These are phyloP conservation scores for Corvus cornix DNA, from an alignment of 2,113 vertebrate species.

Conservation along the genomic window DNA sequence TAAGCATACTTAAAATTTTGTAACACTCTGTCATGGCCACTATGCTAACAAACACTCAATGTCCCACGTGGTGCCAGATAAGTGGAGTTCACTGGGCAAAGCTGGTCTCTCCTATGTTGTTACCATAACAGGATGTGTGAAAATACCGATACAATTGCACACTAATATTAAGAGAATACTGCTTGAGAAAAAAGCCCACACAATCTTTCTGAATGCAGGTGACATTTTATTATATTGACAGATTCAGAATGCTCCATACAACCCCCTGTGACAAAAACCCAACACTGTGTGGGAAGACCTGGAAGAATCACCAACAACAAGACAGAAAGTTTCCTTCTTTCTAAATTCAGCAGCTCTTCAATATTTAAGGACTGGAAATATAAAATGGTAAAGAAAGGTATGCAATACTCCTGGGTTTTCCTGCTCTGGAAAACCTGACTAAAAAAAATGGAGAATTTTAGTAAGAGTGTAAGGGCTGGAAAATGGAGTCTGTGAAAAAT, in stretches of 20 bases:
- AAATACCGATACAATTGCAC: not conserved
- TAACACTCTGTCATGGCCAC: not conserved
- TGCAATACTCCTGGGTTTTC: conserved; percentile 55
- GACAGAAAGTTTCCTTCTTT: conserved; percentile 59
- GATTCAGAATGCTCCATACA: conserved; percentile 58
- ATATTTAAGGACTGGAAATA: conserved; percentile 64
- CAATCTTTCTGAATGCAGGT: conserved; percentile 43
- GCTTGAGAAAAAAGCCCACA: not conserved
- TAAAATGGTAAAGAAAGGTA: conserved; percentile 68
- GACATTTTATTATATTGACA: conserved; percentile 66
- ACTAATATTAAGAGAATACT: not conserved
- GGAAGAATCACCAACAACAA: conserved; percentile 51
- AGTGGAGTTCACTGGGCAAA: not conserved
- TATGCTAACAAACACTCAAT: rapidly evolving
- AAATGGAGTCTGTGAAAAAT: not conserved
- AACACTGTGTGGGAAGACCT: conserved; percentile 12
- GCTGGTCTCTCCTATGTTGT: not conserved
- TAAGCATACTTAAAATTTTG: not conserved
- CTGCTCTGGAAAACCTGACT: conserved; percentile 48
- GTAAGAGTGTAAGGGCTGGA: not conserved
- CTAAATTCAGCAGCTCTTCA: conserved; percentile 54
- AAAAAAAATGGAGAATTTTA: not conserved
- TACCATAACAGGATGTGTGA: not conserved
- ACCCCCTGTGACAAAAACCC: conserved; percentile 1
- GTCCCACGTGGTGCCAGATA: not conserved